Conservation (phyloP, 2,888 invertebrate genomes). For the Drosophila limbata region DNA sequence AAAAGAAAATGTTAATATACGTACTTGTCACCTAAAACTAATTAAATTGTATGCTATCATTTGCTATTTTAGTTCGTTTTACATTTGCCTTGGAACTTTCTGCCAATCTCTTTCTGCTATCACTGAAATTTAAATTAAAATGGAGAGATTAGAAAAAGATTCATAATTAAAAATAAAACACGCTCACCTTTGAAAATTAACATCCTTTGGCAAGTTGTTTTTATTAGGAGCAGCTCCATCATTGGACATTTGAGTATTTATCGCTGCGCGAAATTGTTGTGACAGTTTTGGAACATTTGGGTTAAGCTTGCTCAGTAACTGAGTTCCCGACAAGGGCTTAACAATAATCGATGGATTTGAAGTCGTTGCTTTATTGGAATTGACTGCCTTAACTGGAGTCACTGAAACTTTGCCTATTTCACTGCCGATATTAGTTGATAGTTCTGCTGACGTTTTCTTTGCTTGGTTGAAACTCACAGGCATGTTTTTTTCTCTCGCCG, state of each 20-base stretch:
- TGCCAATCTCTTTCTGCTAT: constrained; percentile 28
- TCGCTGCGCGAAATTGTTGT: constrained; percentile 8
- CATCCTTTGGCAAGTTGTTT: neutral
- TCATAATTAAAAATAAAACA: neutral
- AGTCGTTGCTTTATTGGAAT: constrained; percentile 15
- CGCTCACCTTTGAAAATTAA: constrained; percentile 22
- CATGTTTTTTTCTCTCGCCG: constrained; percentile 5
- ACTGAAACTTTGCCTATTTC: constrained; percentile 13
- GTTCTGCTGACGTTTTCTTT: constrained; percentile 11
- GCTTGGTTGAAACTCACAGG: neutral
- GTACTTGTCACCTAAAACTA: neutral
- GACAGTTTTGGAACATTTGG: neutral
- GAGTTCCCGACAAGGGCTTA: constrained; percentile 3
- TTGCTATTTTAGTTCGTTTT: constrained; percentile 40
- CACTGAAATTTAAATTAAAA: constrained; percentile 32
- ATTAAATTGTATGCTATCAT: constrained; percentile 4
- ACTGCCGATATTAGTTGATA: neutral
- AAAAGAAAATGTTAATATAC: neutral
- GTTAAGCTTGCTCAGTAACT: neutral
- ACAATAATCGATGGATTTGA: constrained; percentile 11
- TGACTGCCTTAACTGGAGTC: constrained; percentile 5
- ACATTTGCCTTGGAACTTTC: constrained; percentile 20
- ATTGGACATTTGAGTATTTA: constrained; percentile 12
- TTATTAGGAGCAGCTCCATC: neutral
- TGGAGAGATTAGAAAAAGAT: neutral